Evolutionary conservation across 2,113 vertebrate species (phyloP), one percentile per base, ranked within the genome.

Genomic region (Acinonyx jubatus): DNA sequence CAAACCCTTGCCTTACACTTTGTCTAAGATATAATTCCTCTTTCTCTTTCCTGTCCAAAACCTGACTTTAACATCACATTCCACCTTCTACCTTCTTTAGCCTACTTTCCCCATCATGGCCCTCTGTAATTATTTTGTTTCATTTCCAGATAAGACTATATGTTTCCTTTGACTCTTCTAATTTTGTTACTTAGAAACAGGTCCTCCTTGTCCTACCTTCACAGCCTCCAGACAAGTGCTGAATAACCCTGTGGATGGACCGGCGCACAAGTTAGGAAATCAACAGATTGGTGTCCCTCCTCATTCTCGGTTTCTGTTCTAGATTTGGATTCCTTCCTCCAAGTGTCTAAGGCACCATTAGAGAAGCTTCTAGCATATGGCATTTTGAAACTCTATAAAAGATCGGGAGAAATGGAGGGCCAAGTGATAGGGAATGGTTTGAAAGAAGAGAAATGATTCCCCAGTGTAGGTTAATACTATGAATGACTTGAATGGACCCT

Each of bases 301-400:
- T 71, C 38, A 3, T 69, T 95, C 41, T 52, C 3, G 13, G 41
- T 68, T n/a, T 79, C n/a, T 52, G 11, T 71, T 82, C 36, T 89
- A 81, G 89, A 87, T 87, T 90, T 94, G 89, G 45, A n/a, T 71
- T 16, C 33, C 89, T 89, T 88, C 29, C 19, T 88, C 52, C 19
- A n/a, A 48, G 31, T 48, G n/a, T 89, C 48, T 61, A 45, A 71
- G 36, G 65, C n/a, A 71, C 50, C 73, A 33, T 55, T 69, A 48
- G 25, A 55, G 8, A 48, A 36, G 41, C n/a, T 82, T 89, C 61
- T 76, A 65, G 27, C 27, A n/a, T 21, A 31, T 74, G 38, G 38
- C 69, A 80, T 36, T 83, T 96, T 76, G 89, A 81, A 94, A 38
- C 19, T 85, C 73, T 78, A 4, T 68, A 65, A 85, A 84, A n/a